phyloP scores from a whole-genome alignment of 2,113 vertebrate genomes.

The Oryzias javanicus region DNA sequence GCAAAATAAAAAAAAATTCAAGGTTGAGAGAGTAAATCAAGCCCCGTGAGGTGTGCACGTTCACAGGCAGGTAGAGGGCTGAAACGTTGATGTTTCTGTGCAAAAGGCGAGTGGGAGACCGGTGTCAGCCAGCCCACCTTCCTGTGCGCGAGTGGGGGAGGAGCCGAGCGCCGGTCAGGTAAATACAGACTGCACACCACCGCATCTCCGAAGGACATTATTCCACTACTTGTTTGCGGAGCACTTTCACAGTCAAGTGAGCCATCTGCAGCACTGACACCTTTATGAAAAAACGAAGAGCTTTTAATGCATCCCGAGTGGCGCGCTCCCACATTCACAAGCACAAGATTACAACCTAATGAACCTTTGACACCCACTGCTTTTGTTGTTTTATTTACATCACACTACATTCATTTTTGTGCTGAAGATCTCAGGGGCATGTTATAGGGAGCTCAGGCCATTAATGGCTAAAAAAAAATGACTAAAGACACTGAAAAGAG shows the following conservation, averaged over 20 bases:
- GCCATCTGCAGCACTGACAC: slow-evolving; percentile 35
- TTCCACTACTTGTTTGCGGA: slow-evolving; percentile 37
- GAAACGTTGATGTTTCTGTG: slow-evolving; percentile 8
- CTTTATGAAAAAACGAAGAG: slow-evolving; percentile 10
- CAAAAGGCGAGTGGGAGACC: slow-evolving; percentile 54
- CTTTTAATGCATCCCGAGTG: slow-evolving; percentile 13
- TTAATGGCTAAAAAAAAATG: slow-evolving; percentile 14
- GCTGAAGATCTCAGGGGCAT: not conserved
- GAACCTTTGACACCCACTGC: slow-evolving; percentile 12
- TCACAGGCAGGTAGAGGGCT: not conserved
- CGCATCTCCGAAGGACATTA: slow-evolving; percentile 48
- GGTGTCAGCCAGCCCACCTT: slow-evolving; percentile 56
- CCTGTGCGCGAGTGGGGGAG: slow-evolving; percentile 55
- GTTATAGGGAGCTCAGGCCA: not conserved
- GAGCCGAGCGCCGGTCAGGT: slow-evolving; percentile 57
- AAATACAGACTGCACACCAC: slow-evolving; percentile 54
- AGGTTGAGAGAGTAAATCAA: slow-evolving; percentile 14
- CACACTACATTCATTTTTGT: not conserved
- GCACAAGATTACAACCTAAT: slow-evolving; percentile 12
- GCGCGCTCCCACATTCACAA: slow-evolving; percentile 27
- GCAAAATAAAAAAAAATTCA: slow-evolving; percentile 13
- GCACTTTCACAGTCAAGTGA: slow-evolving; percentile 33
- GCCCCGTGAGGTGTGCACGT: slow-evolving; percentile 12
- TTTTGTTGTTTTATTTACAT: not conserved
- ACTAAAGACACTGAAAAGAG: slow-evolving; percentile 15